Evolutionary conservation across 1,140 invertebrate genomes (phyloP), one percentile per base, ranked within the genome.

Genomic region (Calliphora vicina): DNA sequence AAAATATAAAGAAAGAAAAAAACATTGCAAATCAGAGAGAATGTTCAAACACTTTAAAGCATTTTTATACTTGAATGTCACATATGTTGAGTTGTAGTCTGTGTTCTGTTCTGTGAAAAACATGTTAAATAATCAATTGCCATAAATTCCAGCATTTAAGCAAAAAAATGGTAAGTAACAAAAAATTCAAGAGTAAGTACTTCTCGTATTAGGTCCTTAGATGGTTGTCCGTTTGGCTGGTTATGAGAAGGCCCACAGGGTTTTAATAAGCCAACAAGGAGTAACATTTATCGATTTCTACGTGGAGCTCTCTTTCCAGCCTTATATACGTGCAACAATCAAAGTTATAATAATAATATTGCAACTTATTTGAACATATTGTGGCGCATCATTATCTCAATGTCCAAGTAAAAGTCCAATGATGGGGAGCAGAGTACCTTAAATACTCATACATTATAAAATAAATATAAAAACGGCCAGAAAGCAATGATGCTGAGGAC

Each of bases 51-150:
- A 76, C 74, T 50, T 61, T 61, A 29, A 45, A 72, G 15, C 80
- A 42, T 67, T 25, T 67, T 67, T 23, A 25, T 23, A 67, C 61
- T 10, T 20, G 57, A 67, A 67, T 50, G 50, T 50, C 45, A 45
- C 73, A 83, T 76, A 25, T 76, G 73, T 83, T 80, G 74, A 35
- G 35, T 35, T 88, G 72, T 35, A 26, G 81, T 81, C 78, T 88
- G 72, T 35, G 72, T 83, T 81, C 78, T 88, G 86, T 88, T 89
- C 88, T 67, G 88, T 87, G 86, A 87, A 88, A 88, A 89, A 89
- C 87, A 89, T 87, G 88, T 87, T 89, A 89, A 89, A 86, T 89
- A 89, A 89, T 89, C 88, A 89, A 89, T 89, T 89, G 88, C 86
- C 83, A 85, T 74, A 82, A 80, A 84, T 84, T 86, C 82, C 82